Base-by-base conservation (phyloP, 2,888 invertebrate genomes). In the Lycia hirtaria region DNA sequence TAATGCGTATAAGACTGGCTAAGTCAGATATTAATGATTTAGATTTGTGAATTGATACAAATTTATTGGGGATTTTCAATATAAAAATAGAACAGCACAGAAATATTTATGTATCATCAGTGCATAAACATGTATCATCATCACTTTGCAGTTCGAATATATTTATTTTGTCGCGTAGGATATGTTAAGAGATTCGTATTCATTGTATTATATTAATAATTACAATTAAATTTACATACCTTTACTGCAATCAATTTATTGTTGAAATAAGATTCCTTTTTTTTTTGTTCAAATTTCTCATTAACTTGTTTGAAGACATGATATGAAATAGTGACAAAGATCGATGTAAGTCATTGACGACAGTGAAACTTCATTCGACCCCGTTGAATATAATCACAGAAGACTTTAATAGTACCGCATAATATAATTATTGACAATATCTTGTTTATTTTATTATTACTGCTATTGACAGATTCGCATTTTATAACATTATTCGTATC, bases 21-120 rank as follows among this genome's bases (percentile, higher is more conserved):
- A 43, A 58, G 43, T 43, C 52, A 28, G 22, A 40, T 44, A 44
- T 51, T 51, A 47, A 56, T 56, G 40, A 15, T 26, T 15, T 26
- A 26, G 56, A 56, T 56, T 47, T 47, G 33, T 20, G 19, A 26
- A 12, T 5, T 15, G 7, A 37, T 32, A 32, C n/a, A 17, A 38
- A 45, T 33, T 49, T 38, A 24, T n/a, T 20, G 19, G 30, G 35
- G 37, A 44, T 56, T 44, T 49, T 41, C 49, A 43, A 15, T 19
- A 10, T 15, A 10, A n/a, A 30, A 12, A 32, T 30, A 44, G 20
- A 43, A 17, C n/a, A 30, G 12, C 19, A 32, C 19, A 44, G 19
- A 44, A 30, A 12, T 30, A 20, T 12, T n/a, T n/a, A 6, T 12
- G 14, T 5, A 44, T 30, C 12, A 30, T 30, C 5, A 9, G 30